Percentiles rank a stretch among this genome's conserved stretches.
Conservation (phyloP, 2,888 invertebrate species). For the Troglohyphantes excavatus region DNA sequence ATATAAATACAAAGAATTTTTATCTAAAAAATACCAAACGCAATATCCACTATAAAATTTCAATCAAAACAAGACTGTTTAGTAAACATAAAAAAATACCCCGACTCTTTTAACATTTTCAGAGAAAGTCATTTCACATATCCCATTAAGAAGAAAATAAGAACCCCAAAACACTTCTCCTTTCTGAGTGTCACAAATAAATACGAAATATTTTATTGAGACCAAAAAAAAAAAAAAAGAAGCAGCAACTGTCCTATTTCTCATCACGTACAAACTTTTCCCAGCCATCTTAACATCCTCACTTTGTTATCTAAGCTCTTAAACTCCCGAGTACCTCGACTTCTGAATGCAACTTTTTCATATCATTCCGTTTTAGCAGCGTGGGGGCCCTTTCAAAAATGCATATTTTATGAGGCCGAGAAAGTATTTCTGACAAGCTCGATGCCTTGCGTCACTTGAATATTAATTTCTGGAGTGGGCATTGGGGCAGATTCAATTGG, state of each 20-base stretch:
- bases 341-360: slow-evolving; percentile 36
- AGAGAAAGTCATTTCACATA: no score
- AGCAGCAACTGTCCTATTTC: not conserved
- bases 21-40: no score
- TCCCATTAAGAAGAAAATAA: no score
- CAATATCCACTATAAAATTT: no score
- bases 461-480: slow-evolving; percentile 47
- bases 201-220: not conserved
- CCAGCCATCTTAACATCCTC: slow-evolving; percentile 10
- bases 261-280: not conserved
- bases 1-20: no score
- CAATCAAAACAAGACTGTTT: no score
- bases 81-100: no score
- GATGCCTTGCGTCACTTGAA: slow-evolving; percentile 45
- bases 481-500: slow-evolving; percentile 44
- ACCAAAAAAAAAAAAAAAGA: not conserved
- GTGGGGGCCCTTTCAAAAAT: slow-evolving; percentile 58
- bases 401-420: slow-evolving; percentile 70
- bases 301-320: slow-evolving; percentile 56
- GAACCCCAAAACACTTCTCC: not conserved
- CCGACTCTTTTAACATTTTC: no score
- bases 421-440: slow-evolving; percentile 66
- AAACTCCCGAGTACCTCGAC: slow-evolving; percentile 19
- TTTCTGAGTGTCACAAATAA: not conserved
- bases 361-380: slow-evolving; percentile 57